phyloP scores from a whole-genome alignment of 1,140 invertebrate species.

The Caenorhabditis briggsae region DNA sequence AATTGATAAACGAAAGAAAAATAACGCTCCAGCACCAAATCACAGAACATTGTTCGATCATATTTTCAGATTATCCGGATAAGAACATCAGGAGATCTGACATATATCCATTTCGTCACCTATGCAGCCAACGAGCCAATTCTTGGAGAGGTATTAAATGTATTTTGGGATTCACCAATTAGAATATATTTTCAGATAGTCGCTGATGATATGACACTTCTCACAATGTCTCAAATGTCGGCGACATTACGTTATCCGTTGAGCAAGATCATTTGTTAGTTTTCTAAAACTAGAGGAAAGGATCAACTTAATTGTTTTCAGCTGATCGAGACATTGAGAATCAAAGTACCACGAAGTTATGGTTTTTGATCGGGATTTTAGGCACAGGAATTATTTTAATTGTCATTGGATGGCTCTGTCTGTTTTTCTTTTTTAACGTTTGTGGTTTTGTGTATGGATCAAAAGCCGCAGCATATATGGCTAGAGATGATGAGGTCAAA shows the following conservation, averaged over 20 bases:
- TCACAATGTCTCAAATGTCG: constrained; percentile 59
- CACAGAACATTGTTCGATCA: background rate
- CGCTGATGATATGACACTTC: constrained; percentile 45
- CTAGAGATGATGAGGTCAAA: background rate
- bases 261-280: constrained; percentile 25
- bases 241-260: constrained; percentile 56
- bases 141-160: constrained; percentile 49
- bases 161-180: background rate
- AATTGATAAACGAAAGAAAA: background rate
- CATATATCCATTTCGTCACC: constrained; percentile 39
- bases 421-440: constrained; percentile 64
- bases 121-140: constrained; percentile 23
- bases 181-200: constrained; percentile 55
- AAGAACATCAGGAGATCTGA: background rate
- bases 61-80: background rate
- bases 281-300: background rate
- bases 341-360: constrained; percentile 54
- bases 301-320: background rate
- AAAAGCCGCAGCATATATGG: background rate
- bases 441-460: constrained; percentile 44
- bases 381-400: constrained; percentile 53
- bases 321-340: constrained; percentile 46
- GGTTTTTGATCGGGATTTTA: constrained; percentile 58
- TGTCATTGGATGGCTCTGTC: constrained; percentile 58
- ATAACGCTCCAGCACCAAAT: no score